These are phyloP conservation scores for Artibeus jamaicensis DNA, from an alignment of 2,797 vertebrate species.

Conservation along the genomic window DNA sequence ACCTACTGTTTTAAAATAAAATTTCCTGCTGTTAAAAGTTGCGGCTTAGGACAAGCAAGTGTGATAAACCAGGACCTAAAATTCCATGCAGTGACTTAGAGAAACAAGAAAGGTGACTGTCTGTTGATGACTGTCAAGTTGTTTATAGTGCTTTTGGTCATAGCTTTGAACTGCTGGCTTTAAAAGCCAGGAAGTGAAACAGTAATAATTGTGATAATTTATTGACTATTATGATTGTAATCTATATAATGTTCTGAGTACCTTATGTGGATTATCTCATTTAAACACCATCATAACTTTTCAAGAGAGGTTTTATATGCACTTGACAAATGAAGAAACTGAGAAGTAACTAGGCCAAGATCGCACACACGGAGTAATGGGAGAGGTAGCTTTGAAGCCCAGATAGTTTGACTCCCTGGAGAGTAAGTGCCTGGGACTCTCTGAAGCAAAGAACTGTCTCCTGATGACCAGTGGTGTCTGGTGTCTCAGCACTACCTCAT, in stretches of 20 bases:
- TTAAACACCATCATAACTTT: not conserved
- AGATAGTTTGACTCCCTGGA: not conserved
- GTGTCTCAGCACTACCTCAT: not conserved
- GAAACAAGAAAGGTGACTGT: not conserved
- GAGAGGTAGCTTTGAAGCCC: not conserved
- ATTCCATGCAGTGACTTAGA: not conserved
- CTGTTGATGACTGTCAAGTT: not conserved
- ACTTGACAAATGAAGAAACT: not conserved
- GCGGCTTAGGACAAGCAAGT: not conserved
- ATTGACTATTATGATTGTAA: not conserved
- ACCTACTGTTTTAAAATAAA: constrained; percentile 60
- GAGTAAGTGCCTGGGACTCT: not conserved
- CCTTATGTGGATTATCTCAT: not conserved
- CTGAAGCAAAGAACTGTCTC: not conserved
- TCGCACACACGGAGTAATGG: not conserved
- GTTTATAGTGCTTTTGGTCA: not conserved
- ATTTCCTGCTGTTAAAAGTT: not conserved
- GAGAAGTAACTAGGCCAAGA: not conserved
- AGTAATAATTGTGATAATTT: not conserved
- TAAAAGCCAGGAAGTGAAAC: not conserved
- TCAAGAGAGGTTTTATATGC: not conserved
- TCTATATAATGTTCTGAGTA: not conserved
- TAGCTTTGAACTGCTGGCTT: not conserved
- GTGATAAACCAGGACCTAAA: not conserved
- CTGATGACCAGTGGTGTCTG: not conserved